A percentile compares a stretch with the other conserved stretches of the same genome.
phyloP scores from a whole-genome alignment of 1,140 invertebrate genomes.

The Drosophila paulistorum region DNA sequence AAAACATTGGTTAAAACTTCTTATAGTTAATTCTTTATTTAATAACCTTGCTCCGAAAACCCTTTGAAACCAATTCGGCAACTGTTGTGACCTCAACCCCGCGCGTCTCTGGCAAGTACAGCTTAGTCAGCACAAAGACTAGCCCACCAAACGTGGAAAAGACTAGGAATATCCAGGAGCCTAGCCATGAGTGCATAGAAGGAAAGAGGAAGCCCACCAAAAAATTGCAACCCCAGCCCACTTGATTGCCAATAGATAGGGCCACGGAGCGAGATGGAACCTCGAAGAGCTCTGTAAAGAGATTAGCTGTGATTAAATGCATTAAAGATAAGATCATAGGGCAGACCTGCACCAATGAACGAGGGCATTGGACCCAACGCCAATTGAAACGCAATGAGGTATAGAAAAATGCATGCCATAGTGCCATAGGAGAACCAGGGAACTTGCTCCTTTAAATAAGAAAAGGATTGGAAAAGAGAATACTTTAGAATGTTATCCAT shows the following conservation, averaged over 20 bases:
- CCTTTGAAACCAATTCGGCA: constrained; percentile 83
- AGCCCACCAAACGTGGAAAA: constrained; percentile 85
- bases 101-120: constrained; percentile 88
- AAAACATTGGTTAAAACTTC: too few relatives aligned
- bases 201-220: constrained; percentile 92
- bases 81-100: constrained; percentile 86
- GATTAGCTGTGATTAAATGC: background rate
- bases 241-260: constrained; percentile 90
- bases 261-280: constrained; percentile 91
- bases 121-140: constrained; percentile 86
- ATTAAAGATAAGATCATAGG: background rate
- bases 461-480: background rate
- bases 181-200: constrained; percentile 85
- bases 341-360: constrained; percentile 86
- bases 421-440: constrained; percentile 86
- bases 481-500: background rate
- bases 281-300: constrained; percentile 90
- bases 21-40: background rate
- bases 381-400: constrained; percentile 91
- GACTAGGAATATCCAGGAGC: constrained; percentile 87
- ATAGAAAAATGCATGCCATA: constrained; percentile 86
- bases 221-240: constrained; percentile 93
- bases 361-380: constrained; percentile 93
- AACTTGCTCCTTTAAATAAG: constrained; percentile 82
- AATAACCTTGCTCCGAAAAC: constrained; percentile 66